Conservation (phyloP, 1,140 invertebrate species). For the Meloidogyne exigua region DNA sequence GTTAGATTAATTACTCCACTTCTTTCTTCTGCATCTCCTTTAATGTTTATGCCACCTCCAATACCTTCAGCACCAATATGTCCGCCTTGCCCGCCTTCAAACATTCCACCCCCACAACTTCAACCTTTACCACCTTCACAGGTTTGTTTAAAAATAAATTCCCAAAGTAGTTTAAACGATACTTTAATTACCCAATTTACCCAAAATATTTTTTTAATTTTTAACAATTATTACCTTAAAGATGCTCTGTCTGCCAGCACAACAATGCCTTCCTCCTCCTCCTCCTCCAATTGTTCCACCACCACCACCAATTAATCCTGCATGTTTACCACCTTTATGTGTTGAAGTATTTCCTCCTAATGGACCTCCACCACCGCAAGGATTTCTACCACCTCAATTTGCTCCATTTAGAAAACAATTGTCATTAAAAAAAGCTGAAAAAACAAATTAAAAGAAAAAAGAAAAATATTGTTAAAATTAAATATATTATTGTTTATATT, state of each 20-base stretch:
- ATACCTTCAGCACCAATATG: background rate
- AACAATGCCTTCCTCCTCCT: conserved; percentile 21
- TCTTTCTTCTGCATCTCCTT: background rate
- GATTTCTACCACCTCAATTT: background rate
- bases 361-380: background rate
- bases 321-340: conserved; percentile 19
- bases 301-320: background rate
- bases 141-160: no score
- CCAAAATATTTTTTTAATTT: no score
- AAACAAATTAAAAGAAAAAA: no score
- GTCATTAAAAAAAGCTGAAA: no score
- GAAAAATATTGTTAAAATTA: no score
- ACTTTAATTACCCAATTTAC: no score
- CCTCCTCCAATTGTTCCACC: background rate
- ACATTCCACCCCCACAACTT: background rate
- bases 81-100: background rate
- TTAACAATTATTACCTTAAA: no score
- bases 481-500: no score
- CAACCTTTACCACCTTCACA: conserved; percentile 7
- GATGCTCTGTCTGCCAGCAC: background rate
- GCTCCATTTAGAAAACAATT: no score
- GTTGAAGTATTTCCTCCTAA: conserved; percentile 19
- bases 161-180: background rate
- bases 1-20: conserved; percentile 2
- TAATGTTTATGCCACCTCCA: background rate